Conservation (phyloP, 2,888 invertebrate species). For the Spialia ferax region DNA sequence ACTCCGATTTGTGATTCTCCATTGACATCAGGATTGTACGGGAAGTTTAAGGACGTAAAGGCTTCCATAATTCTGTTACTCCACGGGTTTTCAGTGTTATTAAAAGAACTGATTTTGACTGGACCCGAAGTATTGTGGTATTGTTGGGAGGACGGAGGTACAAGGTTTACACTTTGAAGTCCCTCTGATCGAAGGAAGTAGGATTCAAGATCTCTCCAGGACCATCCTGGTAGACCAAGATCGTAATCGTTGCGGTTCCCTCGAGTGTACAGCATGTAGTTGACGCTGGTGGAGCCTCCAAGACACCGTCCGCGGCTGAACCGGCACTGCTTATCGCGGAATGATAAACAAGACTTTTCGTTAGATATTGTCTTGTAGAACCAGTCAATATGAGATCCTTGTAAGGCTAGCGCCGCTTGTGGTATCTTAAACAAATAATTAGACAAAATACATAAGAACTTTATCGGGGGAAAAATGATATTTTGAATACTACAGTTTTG, state of each 20-base stretch:
- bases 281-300: conserved; percentile 71
- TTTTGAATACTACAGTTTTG: too few species aligned
- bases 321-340: conserved; percentile 54
- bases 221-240: conserved; percentile 61
- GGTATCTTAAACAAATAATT: conserved; percentile 62
- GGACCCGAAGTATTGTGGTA: conserved; percentile 66
- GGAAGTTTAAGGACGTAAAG: conserved; percentile 55
- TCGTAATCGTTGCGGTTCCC: conserved; percentile 64
- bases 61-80: conserved; percentile 56
- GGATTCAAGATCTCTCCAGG: conserved; percentile 62
- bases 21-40: conserved; percentile 64
- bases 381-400: conserved; percentile 63
- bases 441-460: background rate
- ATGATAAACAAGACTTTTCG: conserved; percentile 64
- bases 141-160: conserved; percentile 59
- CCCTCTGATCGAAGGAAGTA: conserved; percentile 69
- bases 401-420: conserved; percentile 49
- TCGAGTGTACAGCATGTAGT: conserved; percentile 71
- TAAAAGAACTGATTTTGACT: conserved; percentile 59
- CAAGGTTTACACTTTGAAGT: conserved; percentile 51
- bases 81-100: conserved; percentile 61
- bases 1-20: conserved; percentile 66
- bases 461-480: too few species aligned
- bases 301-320: conserved; percentile 66
- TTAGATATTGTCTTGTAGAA: conserved; percentile 62